Evolutionary conservation across 2,797 vertebrate genomes (phyloP).

Genomic region (Borostomias antarcticus): DNA sequence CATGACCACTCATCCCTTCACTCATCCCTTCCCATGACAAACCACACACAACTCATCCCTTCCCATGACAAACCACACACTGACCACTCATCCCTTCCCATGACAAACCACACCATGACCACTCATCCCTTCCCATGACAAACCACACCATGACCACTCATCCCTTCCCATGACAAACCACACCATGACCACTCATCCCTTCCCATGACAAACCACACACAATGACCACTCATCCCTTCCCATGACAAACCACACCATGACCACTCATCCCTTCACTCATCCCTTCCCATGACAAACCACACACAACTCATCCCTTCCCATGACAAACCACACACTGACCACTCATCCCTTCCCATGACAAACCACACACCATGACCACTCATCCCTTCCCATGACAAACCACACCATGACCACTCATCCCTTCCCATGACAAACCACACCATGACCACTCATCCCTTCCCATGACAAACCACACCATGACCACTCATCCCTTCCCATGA

Average conservation of each 20-base stretch:
- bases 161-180: not conserved
- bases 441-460: constrained; percentile 24
- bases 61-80: no score
- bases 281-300: no score
- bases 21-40: not conserved
- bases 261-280: not conserved
- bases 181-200: no score
- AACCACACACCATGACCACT: constrained; percentile 27
- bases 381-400: not conserved
- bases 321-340: no score
- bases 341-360: not conserved
- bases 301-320: constrained; percentile 13
- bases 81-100: constrained; percentile 18
- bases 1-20: constrained; percentile 36
- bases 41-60: no score
- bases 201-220: no score
- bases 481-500: not conserved
- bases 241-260: no score
- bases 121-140: not conserved
- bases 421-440: no score
- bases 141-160: constrained; percentile 26
- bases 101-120: no score
- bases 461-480: no score
- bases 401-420: no score
- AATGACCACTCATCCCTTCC: constrained; percentile 24